Conservation (phyloP, 2,888 invertebrate genomes). For the Mechanitis messenoides region DNA sequence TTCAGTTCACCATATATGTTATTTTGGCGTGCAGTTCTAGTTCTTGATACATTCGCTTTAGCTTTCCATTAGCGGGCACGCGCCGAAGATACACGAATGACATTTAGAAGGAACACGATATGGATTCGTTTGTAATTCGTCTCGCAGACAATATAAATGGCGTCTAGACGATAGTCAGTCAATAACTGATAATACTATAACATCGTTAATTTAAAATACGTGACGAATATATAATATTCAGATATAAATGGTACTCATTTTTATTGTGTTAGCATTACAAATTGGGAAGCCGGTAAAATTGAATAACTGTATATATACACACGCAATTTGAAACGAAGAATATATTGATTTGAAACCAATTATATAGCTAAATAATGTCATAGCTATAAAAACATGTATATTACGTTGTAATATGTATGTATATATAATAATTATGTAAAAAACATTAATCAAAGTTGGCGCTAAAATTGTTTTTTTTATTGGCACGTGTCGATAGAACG, state of each 20-base stretch:
- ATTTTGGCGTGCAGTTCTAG: constrained; percentile 42
- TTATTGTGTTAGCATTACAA: neutral
- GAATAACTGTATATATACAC: neutral
- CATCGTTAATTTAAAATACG: constrained; percentile 5
- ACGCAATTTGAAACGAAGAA: neutral
- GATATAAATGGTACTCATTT: neutral
- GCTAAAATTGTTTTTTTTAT: neutral
- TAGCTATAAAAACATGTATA: neutral
- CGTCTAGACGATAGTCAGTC: constrained; percentile 52
- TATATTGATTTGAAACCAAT: constrained; percentile 6
- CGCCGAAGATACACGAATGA: constrained; percentile 69
- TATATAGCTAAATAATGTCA: neutral
- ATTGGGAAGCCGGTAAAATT: neutral
- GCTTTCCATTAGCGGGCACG: constrained; percentile 74
- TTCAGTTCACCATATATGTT: neutral
- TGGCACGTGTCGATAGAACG: constrained; percentile 16
- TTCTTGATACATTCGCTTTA: constrained; percentile 51
- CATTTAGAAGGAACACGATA: constrained; percentile 68
- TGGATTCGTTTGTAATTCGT: constrained; percentile 61
- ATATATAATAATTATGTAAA: neutral
- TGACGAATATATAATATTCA: constrained; percentile 5
- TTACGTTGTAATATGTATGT: neutral
- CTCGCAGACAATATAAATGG: constrained; percentile 59
- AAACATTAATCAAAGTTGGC: neutral
- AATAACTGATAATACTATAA: constrained; percentile 6